Base-by-base conservation (phyloP, 2,113 vertebrate species). In the Cichladusa arquata region DNA sequence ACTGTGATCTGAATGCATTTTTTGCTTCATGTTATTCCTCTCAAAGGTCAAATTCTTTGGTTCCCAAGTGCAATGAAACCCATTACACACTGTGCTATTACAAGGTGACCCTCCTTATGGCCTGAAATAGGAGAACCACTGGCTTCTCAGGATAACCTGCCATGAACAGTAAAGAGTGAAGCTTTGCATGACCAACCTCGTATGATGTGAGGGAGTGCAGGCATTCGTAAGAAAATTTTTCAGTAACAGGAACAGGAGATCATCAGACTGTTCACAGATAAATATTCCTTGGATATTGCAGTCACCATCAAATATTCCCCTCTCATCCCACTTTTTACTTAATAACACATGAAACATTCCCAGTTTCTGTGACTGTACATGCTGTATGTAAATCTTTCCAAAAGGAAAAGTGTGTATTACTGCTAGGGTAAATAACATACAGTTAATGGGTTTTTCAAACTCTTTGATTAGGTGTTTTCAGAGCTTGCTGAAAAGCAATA, bases 31-130 rank as follows among this genome's bases (percentile, higher is more conserved):
- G 81, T 96, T 97, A 72, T 93, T 95, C 95, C 97, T 95, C 88
- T 91, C 90, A 92, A 57, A 91, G 96, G 96, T 97, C 96, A 97
- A 95, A 97, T 98, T 97, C 96, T 84, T 97, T 83, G 58, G 44
- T 93, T 96, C 88, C 74, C 81, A 86, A 60, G 91, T 4, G 70
- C 95, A 97, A 79, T 96, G 92, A 98, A 96, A 95, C 70, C 86
- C 71, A 88, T 93, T 88, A 79, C 81, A 73, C 82, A 48, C 72
- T 81, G 79, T 82, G 81, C 88, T 84, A 24, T 91, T 92, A 89
- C 71, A 95, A 82, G 67, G 91, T 18, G 58, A 96, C 93, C 73
- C 80, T 95, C 92, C 92, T 88, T 53, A 77, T 0, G 2, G 31
- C 94, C 94, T 97, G 96, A 92, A 97, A 82, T 64, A 86, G 91